Evolutionary conservation across 2,797 vertebrate species (phyloP).

Genomic region (Chelon auratus): DNA sequence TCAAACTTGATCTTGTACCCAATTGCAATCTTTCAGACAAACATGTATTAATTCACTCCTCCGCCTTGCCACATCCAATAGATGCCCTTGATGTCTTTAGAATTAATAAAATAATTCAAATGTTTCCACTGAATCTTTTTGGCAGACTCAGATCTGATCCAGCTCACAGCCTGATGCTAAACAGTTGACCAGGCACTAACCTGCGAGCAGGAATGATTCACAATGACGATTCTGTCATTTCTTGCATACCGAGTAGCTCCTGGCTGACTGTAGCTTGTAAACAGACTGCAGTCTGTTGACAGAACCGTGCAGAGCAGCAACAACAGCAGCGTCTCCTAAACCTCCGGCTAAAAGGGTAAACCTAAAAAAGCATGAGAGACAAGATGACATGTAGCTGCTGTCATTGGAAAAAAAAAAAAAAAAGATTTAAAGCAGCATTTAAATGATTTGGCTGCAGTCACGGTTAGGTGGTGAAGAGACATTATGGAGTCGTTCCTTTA

Average conservation of each 20-base stretch:
- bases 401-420: not conserved
- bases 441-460: not conserved
- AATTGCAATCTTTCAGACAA: not conserved
- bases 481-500: not conserved
- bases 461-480: not conserved
- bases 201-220: slow-evolving; percentile 39
- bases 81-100: slow-evolving; percentile 5
- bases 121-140: slow-evolving; percentile 19
- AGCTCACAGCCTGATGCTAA: slow-evolving; percentile 9
- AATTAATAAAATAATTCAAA: slow-evolving; percentile 17
- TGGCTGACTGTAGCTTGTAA: slow-evolving; percentile 22
- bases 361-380: not conserved
- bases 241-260: slow-evolving; percentile 16
- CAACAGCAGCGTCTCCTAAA: slow-evolving; percentile 11
- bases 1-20: not conserved
- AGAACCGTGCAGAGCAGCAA: slow-evolving; percentile 10
- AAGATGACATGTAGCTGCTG: not conserved
- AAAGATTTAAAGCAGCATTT: not conserved
- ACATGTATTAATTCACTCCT: slow-evolving; percentile 3
- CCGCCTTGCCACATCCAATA: slow-evolving; percentile 2
- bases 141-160: slow-evolving; percentile 22
- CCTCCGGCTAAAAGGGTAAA: not conserved
- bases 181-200: slow-evolving; percentile 35
- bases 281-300: slow-evolving; percentile 4
- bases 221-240: slow-evolving; percentile 31